Base-by-base conservation (phyloP, 1,140 invertebrate species). In the Diorhabda elongata region DNA sequence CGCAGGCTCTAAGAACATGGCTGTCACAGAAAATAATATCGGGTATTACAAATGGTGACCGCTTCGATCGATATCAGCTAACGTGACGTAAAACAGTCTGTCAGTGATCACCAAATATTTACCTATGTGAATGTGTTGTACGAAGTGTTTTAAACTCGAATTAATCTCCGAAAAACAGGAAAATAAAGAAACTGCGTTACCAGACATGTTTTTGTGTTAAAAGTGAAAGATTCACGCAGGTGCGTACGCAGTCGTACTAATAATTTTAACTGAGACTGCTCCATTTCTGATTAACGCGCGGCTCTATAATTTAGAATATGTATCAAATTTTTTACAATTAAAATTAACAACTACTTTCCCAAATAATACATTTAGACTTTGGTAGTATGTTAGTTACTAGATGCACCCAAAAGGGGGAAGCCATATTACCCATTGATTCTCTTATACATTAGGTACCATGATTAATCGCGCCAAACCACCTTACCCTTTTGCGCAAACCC, bases 221-320 rank as follows among this genome's bases (percentile, higher is more conserved):
- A 79, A 79, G 78, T 78, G 70, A 70, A 71, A 77, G 76, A 86
- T 86, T 87, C 89, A 91, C 90, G 89, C 90, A 92, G 91, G 91
- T 93, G 91, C 91, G 91, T 92, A 92, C 91, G 91, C 91, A 92
- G 89, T 85, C 89, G 89, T 91, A 88, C 86, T 90, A 85, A 85
- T 87, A 87, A 88, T 87, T 87, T 89, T 88, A 86, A 90, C 90
- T 91, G 90, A 86, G 90, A 89, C 86, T 91, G 90, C 90, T 91
- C 90, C 82, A 81, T 78, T 79, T 70, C 73, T 78, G 71, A 70
- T 68, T 73, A 73, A 75, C 76, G 80, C 78, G 79, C 77, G 79
- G 75, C 76, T 76, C 74, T 69, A 72, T 75, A 71, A n/a, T 60
- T 58, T 52, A 52, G 47, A 52, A 2, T 8, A 2, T 52, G 47